These are phyloP conservation scores for Polietes domitor DNA, from an alignment of 2,888 invertebrate species.

Conservation along the genomic window DNA sequence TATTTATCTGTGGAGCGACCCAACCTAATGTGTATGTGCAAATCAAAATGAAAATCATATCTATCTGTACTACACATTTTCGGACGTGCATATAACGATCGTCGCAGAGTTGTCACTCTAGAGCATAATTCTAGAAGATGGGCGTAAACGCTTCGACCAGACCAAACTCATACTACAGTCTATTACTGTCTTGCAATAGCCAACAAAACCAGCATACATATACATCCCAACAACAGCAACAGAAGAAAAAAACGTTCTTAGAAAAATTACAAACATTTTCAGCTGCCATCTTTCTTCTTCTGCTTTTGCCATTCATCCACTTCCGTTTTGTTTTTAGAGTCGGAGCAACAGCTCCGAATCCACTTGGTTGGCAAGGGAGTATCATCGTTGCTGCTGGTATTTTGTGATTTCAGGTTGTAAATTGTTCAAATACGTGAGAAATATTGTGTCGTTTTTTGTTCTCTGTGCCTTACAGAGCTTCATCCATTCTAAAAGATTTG, in stretches of 20 bases:
- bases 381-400: slow-evolving; percentile 12
- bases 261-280: slow-evolving; percentile 35
- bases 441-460: slow-evolving; percentile 32
- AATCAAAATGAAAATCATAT: background rate
- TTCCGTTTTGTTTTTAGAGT: background rate
- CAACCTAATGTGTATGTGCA: background rate
- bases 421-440: slow-evolving; percentile 51
- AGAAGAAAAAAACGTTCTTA: background rate
- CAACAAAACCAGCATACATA: background rate
- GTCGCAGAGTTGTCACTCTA: too few relatives aligned
- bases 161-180: too few relatives aligned
- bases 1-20: too few relatives aligned
- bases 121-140: too few relatives aligned
- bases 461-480: background rate
- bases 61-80: background rate
- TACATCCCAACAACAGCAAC: background rate
- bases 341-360: background rate
- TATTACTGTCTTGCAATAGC: too few relatives aligned
- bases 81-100: too few relatives aligned
- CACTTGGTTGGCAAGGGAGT: background rate
- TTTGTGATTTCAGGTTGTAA: slow-evolving; percentile 51
- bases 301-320: background rate
- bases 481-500: slow-evolving; percentile 27
- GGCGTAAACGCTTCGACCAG: too few relatives aligned
- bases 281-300: background rate